Evolutionary conservation across 2,113 vertebrate species (phyloP).

Genomic region (Corythaeola cristata): DNA sequence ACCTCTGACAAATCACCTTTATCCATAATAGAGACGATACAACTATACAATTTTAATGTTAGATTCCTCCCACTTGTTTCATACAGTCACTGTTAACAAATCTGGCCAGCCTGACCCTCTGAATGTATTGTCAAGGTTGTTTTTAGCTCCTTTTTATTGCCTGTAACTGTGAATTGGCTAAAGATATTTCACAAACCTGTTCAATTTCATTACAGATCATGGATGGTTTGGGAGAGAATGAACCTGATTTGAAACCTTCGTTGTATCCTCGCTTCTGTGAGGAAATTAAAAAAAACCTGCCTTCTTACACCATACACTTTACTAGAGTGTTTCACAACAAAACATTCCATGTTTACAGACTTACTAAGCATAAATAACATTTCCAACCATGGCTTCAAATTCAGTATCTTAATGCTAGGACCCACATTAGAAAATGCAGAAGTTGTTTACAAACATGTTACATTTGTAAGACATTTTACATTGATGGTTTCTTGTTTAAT

Average conservation of each 20-base stretch:
- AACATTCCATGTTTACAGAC: conserved; percentile 92
- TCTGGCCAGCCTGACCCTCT: neutral
- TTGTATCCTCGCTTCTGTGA: conserved; percentile 92
- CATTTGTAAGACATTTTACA: neutral
- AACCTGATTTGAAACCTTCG: conserved; percentile 82
- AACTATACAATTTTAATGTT: neutral
- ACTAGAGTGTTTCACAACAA: conserved; percentile 91
- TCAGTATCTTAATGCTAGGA: conserved; percentile 11
- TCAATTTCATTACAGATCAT: conserved; percentile 82
- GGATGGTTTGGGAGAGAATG: conserved; percentile 90
- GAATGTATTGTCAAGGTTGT: neutral
- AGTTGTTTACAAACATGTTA: conserved; percentile 35
- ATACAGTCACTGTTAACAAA: neutral
- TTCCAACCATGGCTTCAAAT: neutral
- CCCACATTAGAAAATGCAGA: neutral
- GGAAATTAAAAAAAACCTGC: conserved; percentile 83
- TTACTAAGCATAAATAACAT: conserved; percentile 71
- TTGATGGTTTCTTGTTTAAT: neutral
- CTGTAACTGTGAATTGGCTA: neutral
- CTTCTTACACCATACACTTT: conserved; percentile 81
- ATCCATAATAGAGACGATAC: neutral
- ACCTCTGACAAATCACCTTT: neutral
- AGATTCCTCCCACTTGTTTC: neutral
- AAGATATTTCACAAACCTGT: neutral
- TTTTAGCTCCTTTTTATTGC: neutral